Percentiles rank a stretch among this genome's conserved stretches.
Conservation (phyloP, 2,113 vertebrate species). For the Seriola dumerili region DNA sequence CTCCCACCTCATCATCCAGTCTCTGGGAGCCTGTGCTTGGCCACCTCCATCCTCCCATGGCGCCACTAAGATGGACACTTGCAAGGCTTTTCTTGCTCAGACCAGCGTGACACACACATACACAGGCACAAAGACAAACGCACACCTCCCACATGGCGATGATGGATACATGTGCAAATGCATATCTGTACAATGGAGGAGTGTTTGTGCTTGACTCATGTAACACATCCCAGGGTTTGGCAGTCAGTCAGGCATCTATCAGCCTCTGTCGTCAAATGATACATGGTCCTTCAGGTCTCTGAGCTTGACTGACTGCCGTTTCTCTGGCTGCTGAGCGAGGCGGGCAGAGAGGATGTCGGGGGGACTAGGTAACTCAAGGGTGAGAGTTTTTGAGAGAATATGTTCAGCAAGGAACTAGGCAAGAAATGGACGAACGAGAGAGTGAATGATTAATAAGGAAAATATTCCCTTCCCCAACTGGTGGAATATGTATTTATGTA, state of each 20-base stretch:
- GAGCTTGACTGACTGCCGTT: conserved; percentile 26
- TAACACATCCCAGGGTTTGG: conserved; percentile 61
- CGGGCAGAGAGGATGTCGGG: conserved; percentile 6
- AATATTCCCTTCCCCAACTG: background rate
- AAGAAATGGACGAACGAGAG: background rate
- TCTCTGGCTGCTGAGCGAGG: conserved; percentile 39
- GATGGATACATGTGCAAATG: conserved; percentile 61
- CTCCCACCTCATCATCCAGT: conserved; percentile 49
- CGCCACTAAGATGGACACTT: conserved; percentile 50
- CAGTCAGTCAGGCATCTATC: conserved; percentile 69
- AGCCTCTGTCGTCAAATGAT: conserved; percentile 61
- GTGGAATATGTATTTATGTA: conserved; percentile 15
- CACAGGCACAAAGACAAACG: background rate
- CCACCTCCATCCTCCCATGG: conserved; percentile 48
- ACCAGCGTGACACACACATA: conserved; percentile 9
- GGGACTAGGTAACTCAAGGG: background rate
- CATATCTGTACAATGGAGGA: conserved; percentile 56
- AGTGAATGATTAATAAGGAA: conserved; percentile 22
- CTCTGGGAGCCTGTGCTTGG: conserved; percentile 15
- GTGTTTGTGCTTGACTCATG: conserved; percentile 73
- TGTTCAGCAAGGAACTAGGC: background rate
- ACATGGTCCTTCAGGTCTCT: conserved; percentile 45
- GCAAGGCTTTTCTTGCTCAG: conserved; percentile 24
- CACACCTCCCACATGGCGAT: conserved; percentile 68
- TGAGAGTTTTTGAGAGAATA: background rate